Percentiles rank a stretch among this genome's conserved stretches.
phyloP scores from a whole-genome alignment of 2,113 vertebrate genomes.

The Capricornis sumatraensis region DNA sequence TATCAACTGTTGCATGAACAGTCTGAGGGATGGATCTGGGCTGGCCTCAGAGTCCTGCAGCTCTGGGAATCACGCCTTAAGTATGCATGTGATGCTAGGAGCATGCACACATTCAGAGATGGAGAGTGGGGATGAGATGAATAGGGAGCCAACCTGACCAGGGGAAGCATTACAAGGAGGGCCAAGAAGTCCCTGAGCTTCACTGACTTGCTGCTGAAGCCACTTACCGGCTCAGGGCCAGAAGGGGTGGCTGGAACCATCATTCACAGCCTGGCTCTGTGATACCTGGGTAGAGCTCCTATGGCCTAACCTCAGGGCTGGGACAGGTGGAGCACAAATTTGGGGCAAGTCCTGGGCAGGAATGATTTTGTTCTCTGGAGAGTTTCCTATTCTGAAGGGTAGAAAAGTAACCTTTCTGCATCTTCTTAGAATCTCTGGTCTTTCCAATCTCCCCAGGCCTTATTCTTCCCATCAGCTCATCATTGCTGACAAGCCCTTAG shows the following conservation, averaged over 20 bases:
- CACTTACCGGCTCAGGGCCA: background rate
- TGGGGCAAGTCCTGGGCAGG: background rate
- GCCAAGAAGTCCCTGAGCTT: background rate
- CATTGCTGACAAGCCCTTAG: background rate
- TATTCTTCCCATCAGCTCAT: background rate
- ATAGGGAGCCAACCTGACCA: background rate
- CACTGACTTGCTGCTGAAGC: background rate
- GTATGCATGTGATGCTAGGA: background rate
- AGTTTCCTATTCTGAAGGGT: background rate
- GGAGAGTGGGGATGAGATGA: background rate
- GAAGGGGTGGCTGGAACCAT: background rate
- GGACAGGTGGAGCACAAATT: background rate
- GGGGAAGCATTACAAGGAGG: background rate
- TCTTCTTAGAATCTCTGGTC: background rate
- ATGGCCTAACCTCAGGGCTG: background rate
- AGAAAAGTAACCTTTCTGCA: background rate
- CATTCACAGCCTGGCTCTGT: background rate
- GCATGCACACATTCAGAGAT: background rate
- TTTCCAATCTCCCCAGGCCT: background rate
- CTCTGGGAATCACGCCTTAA: background rate
- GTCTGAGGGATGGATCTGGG: background rate
- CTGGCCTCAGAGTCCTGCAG: background rate
- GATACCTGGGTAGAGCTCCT: background rate
- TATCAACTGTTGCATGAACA: background rate
- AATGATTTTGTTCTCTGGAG: background rate